phyloP scores from a whole-genome alignment of 2,113 vertebrate species.

The Oncorhynchus masou region DNA sequence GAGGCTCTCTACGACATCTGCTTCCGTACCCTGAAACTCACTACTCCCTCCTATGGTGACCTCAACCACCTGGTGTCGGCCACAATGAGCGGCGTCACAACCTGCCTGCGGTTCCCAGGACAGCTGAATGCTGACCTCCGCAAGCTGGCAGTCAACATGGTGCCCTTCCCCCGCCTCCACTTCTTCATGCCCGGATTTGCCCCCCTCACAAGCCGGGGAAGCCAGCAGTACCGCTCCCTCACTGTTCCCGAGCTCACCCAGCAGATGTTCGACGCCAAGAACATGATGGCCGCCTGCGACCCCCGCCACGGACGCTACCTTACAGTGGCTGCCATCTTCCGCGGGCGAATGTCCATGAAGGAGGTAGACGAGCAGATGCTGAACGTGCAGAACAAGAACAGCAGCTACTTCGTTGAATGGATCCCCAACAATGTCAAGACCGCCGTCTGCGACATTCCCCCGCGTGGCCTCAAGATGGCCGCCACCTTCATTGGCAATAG shows the following conservation, averaged over 20 bases:
- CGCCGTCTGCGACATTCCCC: conserved; percentile 87
- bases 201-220: conserved; percentile 78
- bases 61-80: conserved; percentile 81
- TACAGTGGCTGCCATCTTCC: conserved; percentile 78
- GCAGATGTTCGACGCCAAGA: conserved; percentile 82
- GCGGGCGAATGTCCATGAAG: conserved; percentile 83
- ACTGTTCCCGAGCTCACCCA: conserved; percentile 79
- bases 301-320: conserved; percentile 79
- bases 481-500: conserved; percentile 92
- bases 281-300: conserved; percentile 83
- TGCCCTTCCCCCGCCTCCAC: conserved; percentile 81
- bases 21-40: conserved; percentile 82
- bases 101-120: conserved; percentile 79
- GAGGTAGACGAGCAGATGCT: conserved; percentile 88
- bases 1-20: conserved; percentile 82
- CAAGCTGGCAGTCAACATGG: conserved; percentile 81
- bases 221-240: conserved; percentile 79
- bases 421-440: conserved; percentile 96
- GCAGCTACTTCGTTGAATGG: conserved; percentile 93
- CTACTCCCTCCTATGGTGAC: conserved; percentile 78
- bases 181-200: conserved; percentile 84
- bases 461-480: conserved; percentile 88
- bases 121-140: conserved; percentile 81
- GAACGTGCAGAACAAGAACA: conserved; percentile 92
- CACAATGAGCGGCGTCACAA: conserved; percentile 81